Base-by-base conservation (phyloP, 2,888 invertebrate genomes). In the Ennomos erosarius region DNA sequence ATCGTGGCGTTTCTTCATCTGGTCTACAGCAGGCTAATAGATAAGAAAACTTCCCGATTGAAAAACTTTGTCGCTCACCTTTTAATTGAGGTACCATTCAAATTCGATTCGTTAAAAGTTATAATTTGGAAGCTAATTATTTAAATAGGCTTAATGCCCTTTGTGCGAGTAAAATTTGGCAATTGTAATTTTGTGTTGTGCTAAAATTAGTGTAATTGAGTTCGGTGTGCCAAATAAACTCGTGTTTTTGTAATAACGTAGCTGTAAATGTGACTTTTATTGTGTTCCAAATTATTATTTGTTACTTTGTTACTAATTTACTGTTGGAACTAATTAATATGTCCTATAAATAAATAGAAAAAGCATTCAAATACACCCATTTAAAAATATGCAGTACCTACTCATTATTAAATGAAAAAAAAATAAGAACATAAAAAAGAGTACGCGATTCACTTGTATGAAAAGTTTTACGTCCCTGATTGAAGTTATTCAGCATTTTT, bases 31-130 rank as follows among this genome's bases (percentile, higher is more conserved):
- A 65, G 64, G 65, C 74, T 79, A 80, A 84, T 82, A 82, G 78
- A 83, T 82, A 78, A 73, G 70, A 69, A 76, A 82, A 82, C 74
- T 83, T 83, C 69, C 73, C 78, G 70, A 83, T 83, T 83, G 81
- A 81, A 67, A 65, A 67, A 69, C 64, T 69, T 68, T 55, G 46
- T 40, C n/a, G 47, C 62, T 64, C 64, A 68, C 68, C 64, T 68
- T 65, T 59, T 64, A 68, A 68, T 68, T 68, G 65, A 52, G 10
- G 61, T 46, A 52, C 58, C 40, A 56, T 60, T 64, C 55, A 54
- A 62, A 59, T 68, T 63, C 12, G 48, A 52, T 16, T 52, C 26
- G 34, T 51, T 46, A 46, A 42, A 46, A 42, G 40, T 55, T 49
- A 34, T 51, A 51, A 55, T 55, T 59, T 40, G 10, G 2, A 12